Evolutionary conservation across 2,888 invertebrate genomes (phyloP).

Genomic region (Mythimna pallens): DNA sequence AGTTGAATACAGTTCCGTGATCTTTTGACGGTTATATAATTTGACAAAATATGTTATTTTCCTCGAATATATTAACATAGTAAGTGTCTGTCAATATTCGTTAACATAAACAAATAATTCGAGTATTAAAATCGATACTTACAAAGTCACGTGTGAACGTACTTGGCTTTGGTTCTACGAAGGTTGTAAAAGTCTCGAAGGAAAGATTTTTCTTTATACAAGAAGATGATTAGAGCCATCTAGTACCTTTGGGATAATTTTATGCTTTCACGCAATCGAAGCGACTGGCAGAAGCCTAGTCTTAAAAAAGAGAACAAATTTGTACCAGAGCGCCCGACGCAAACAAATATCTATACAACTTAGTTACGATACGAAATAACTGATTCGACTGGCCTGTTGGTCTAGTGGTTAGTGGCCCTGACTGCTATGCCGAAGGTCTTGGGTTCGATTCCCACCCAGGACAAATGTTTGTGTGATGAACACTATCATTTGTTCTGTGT

Average conservation of each 20-base stretch:
- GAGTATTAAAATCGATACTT: constrained; percentile 24
- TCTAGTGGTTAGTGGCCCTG: no score
- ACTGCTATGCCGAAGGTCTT: no score
- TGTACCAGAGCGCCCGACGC: not conserved
- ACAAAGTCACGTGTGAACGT: not conserved
- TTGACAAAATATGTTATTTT: constrained; percentile 4
- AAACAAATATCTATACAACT: not conserved
- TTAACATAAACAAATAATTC: constrained; percentile 6
- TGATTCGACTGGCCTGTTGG: no score
- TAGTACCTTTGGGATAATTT: not conserved
- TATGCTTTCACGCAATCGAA: no score
- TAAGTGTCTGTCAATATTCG: constrained; percentile 23
- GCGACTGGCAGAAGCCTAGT: not conserved
- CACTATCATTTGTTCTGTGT: no score
- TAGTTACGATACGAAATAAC: constrained; percentile 22
- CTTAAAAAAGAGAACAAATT: not conserved
- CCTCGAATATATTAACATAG: constrained; percentile 25
- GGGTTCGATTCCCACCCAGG: no score
- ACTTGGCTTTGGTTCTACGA: not conserved
- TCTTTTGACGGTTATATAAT: not conserved
- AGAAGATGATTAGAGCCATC: not conserved
- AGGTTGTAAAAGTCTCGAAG: not conserved
- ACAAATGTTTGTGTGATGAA: no score
- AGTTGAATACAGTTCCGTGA: not conserved
- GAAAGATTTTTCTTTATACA: not conserved